Conservation (phyloP, 2,797 vertebrate species). For the Brotula barbata region DNA sequence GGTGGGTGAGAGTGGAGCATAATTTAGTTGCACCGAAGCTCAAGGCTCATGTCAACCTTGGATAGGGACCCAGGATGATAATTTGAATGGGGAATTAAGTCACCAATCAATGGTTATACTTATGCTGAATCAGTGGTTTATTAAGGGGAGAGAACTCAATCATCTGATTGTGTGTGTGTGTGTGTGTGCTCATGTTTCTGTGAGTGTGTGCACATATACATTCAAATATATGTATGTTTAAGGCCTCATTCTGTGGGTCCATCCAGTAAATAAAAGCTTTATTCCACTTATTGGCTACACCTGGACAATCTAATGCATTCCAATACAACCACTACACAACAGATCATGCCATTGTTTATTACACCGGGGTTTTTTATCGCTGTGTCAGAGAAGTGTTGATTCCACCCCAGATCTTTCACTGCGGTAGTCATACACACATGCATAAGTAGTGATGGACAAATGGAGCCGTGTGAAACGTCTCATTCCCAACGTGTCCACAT, state of each 20-base stretch:
- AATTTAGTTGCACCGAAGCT: slow-evolving; percentile 77
- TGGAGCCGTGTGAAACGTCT: no score
- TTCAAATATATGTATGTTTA: slow-evolving; percentile 26
- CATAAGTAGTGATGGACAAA: no score
- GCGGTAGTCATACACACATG: no score
- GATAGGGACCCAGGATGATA: slow-evolving; percentile 77
- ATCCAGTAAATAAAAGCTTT: slow-evolving; percentile 32
- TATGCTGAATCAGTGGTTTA: slow-evolving; percentile 77
- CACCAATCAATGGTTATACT: slow-evolving; percentile 79
- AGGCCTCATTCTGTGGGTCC: slow-evolving; percentile 14
- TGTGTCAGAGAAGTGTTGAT: no score
- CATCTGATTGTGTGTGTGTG: slow-evolving; percentile 54
- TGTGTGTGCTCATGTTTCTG: slow-evolving; percentile 18
- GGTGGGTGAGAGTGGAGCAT: slow-evolving; percentile 62
- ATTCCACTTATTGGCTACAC: slow-evolving; percentile 17
- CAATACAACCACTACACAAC: no score
- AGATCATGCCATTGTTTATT: no score
- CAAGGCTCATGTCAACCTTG: slow-evolving; percentile 80
- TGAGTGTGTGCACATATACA: slow-evolving; percentile 17
- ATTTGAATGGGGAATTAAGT: slow-evolving; percentile 81
- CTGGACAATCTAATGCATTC: slow-evolving; percentile 9
- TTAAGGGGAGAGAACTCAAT: slow-evolving; percentile 70
- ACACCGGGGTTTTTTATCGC: no score
- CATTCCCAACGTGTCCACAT: no score
- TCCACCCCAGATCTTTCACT: no score